Conservation (phyloP, 2,888 invertebrate species). For the Lasioglossum villosulum region DNA sequence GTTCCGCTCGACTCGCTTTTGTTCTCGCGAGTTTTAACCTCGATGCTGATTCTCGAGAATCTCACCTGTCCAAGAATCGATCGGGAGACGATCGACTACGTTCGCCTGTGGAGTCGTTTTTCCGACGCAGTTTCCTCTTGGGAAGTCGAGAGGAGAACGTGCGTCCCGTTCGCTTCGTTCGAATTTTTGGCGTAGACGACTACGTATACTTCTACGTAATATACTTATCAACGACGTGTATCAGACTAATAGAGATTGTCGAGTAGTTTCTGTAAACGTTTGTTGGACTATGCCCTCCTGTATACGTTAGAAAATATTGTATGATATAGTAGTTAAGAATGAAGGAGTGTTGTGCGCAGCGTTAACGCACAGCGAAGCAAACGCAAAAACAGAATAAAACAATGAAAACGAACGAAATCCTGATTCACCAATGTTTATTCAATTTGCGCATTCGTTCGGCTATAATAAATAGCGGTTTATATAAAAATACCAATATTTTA, state of each 20-base stretch:
- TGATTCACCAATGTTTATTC: constrained; percentile 57
- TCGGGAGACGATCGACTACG: neutral
- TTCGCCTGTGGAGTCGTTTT: neutral
- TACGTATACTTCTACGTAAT: constrained; percentile 1
- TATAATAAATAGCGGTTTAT: constrained; percentile 50
- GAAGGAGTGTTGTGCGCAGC: neutral
- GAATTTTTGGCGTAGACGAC: neutral
- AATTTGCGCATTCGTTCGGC: constrained; percentile 46
- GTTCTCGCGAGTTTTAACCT: neutral
- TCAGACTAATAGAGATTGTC: constrained; percentile 15
- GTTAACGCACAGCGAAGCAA: constrained; percentile 1
- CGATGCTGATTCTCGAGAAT: neutral
- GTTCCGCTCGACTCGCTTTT: neutral
- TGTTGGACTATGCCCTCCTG: neutral
- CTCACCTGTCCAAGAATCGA: constrained; percentile 4
- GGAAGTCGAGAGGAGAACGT: neutral
- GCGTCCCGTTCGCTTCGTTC: neutral
- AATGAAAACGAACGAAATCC: constrained; percentile 49
- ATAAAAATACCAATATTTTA: constrained; percentile 51
- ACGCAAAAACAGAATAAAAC: constrained; percentile 13
- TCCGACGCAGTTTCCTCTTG: neutral
- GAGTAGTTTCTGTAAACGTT: neutral
- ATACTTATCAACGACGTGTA: constrained; percentile 5
- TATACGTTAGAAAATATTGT: constrained; percentile 4
- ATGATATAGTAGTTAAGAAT: neutral